Conservation (phyloP, 2,113 vertebrate species). For the Sminthopsis crassicaudata region DNA sequence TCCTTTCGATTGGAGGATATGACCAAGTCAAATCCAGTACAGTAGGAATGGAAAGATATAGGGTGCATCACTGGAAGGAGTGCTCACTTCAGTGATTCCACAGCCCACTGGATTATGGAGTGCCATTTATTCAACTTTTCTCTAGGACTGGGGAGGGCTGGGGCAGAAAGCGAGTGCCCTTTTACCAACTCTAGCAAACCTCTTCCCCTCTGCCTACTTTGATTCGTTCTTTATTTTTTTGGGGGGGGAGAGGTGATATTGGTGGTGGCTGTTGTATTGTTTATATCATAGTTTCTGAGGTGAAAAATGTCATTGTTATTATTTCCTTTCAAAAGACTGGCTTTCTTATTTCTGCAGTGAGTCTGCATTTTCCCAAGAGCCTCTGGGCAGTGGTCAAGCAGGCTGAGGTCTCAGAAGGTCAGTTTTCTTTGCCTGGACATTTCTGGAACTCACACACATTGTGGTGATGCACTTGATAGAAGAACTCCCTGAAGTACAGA, state of each 20-base stretch:
- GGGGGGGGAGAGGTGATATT: too few relatives aligned
- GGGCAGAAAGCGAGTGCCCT: neutral
- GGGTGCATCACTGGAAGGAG: too few relatives aligned
- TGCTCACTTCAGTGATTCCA: too few relatives aligned
- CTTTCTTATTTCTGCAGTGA: neutral
- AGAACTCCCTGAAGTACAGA: neutral
- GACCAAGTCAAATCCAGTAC: too few relatives aligned
- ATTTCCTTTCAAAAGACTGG: neutral
- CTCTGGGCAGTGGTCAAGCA: neutral
- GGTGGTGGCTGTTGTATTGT: too few relatives aligned
- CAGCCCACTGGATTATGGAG: too few relatives aligned
- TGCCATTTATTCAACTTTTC: too few relatives aligned
- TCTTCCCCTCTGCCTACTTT: conserved; percentile 16
- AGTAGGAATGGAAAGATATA: too few relatives aligned
- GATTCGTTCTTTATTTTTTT: too few relatives aligned
- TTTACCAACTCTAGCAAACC: neutral
- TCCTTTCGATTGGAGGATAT: too few relatives aligned
- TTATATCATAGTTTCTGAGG: neutral
- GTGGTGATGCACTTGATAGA: neutral
- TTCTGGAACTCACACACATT: neutral
- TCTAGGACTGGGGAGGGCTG: neutral
- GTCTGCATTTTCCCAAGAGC: neutral
- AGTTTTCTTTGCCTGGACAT: neutral
- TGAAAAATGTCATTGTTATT: neutral
- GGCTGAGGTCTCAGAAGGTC: neutral